Percentiles rank a stretch among this genome's conserved stretches.
These are phyloP conservation scores for Limnephilus lunatus DNA, from an alignment of 2,888 invertebrate species.

Conservation along the genomic window DNA sequence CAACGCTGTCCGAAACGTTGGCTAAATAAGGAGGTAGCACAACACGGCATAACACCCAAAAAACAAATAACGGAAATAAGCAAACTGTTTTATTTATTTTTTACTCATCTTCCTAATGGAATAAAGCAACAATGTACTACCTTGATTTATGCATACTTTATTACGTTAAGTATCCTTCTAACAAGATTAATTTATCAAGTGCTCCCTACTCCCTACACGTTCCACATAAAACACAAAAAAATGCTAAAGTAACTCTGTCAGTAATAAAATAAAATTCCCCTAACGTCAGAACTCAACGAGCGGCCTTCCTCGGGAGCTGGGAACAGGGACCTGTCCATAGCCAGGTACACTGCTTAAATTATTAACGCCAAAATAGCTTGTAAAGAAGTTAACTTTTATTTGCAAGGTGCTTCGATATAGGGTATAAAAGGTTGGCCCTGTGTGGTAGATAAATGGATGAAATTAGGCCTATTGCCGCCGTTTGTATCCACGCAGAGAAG, in stretches of 20 bases:
- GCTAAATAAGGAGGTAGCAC: no score
- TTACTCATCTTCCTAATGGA: background rate
- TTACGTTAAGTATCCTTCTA: background rate
- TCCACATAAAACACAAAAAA: background rate
- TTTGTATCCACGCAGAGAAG: no score
- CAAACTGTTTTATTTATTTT: no score
- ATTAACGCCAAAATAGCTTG: constrained; percentile 19
- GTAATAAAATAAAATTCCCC: background rate
- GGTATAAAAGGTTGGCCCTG: background rate
- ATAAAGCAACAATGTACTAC: background rate
- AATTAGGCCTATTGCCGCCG: no score
- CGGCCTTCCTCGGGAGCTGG: background rate
- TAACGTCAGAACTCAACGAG: background rate
- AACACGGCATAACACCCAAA: no score
- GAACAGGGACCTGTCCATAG: background rate
- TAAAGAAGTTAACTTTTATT: constrained; percentile 11
- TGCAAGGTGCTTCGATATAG: background rate
- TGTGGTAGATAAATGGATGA: no score
- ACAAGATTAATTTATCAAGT: background rate
- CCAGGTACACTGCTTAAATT: constrained; percentile 10
- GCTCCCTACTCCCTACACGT: background rate
- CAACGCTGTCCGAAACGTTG: no score
- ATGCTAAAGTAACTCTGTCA: background rate
- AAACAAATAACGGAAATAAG: no score
- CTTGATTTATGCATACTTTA: background rate